phyloP scores from a whole-genome alignment of 2,797 vertebrate genomes.

The Rhyacichthys aspro region DNA sequence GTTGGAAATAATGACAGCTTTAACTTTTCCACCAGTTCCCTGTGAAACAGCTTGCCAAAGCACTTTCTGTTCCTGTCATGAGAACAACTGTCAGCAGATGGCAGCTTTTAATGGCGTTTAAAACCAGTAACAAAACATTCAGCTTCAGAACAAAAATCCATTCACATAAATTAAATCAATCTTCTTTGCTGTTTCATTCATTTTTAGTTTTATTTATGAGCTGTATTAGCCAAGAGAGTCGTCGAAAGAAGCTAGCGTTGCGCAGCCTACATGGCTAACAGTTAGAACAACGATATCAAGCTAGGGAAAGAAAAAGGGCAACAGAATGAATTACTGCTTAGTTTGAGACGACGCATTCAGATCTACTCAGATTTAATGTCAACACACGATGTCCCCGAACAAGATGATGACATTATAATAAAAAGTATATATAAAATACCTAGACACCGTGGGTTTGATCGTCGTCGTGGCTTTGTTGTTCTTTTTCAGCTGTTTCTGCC shows the following conservation, averaged over 20 bases:
- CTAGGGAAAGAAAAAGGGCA: conserved; percentile 22
- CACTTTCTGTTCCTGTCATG: conserved; percentile 32
- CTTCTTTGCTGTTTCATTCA: not conserved
- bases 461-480: conserved; percentile 73
- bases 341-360: conserved; percentile 9
- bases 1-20: no score
- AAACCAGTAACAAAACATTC: not conserved
- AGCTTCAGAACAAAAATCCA: no score
- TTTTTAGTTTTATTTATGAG: not conserved
- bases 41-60: not conserved
- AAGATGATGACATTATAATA: conserved; percentile 34
- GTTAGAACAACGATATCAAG: conserved; percentile 23
- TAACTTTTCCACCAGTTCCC: not conserved
- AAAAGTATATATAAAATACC: not conserved
- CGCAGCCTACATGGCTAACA: conserved; percentile 63
- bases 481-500: conserved; percentile 78
- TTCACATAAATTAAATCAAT: no score
- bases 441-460: conserved; percentile 32
- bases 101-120: conserved; percentile 28
- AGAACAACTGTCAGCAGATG: conserved; percentile 33
- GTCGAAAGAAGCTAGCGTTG: conserved; percentile 18
- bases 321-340: not conserved
- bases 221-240: not conserved
- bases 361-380: conserved; percentile 15
- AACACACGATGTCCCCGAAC: not conserved